Evolutionary conservation across 2,113 vertebrate genomes (phyloP).

Genomic region (Sakesphorus luctuosus): DNA sequence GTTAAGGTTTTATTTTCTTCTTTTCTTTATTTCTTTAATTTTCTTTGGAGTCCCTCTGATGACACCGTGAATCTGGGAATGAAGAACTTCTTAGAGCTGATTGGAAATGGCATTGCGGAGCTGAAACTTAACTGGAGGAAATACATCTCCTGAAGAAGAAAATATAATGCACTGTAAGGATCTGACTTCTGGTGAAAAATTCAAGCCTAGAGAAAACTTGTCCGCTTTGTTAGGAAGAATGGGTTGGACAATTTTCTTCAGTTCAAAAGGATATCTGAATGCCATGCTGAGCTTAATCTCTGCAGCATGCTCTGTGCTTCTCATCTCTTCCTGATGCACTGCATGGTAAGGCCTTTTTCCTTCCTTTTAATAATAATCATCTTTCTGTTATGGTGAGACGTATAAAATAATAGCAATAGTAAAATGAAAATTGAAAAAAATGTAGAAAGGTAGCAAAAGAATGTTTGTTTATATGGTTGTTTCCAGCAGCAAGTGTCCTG

Average conservation of each 20-base stretch:
- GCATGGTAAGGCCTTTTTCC: constrained; percentile 85
- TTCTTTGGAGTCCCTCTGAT: constrained; percentile 67
- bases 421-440: not conserved
- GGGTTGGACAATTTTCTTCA: constrained; percentile 75
- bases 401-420: not conserved
- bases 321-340: constrained; percentile 94
- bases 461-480: not conserved
- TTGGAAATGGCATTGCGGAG: constrained; percentile 81
- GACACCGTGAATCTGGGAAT: constrained; percentile 72
- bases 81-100: constrained; percentile 80
- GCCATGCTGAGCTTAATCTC: constrained; percentile 77
- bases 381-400: not conserved
- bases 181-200: constrained; percentile 76
- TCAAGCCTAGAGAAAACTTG: constrained; percentile 76
- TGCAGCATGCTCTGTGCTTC: constrained; percentile 87
- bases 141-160: constrained; percentile 75
- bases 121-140: constrained; percentile 83
- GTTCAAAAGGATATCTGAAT: constrained; percentile 73
- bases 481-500: constrained; percentile 23
- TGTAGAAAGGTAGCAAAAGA: not conserved
- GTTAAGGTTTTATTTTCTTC: constrained; percentile 49
- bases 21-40: constrained; percentile 54
- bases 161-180: constrained; percentile 73
- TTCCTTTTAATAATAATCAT: constrained; percentile 33
- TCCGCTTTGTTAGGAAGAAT: constrained; percentile 74